Evolutionary conservation across 2,888 invertebrate species (phyloP).

Genomic region (Lepidonotus clava): DNA sequence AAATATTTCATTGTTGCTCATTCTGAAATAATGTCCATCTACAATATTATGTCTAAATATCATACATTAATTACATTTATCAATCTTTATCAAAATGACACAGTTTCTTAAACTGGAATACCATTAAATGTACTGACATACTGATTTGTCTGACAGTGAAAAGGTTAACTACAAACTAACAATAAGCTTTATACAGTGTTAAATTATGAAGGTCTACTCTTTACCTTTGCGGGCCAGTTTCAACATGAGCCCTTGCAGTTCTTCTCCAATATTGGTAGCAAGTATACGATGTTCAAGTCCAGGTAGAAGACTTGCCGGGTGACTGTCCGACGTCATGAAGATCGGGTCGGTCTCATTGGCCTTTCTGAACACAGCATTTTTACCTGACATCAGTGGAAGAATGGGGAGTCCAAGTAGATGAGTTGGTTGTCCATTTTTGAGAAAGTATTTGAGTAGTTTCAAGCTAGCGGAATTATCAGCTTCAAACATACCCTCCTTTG

Average conservation of each 20-base stretch:
- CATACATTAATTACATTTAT: neutral
- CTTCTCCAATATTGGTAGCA: neutral
- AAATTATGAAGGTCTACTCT: no score
- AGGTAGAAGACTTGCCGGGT: neutral
- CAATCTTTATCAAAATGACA: neutral
- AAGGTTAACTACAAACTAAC: neutral
- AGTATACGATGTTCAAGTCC: neutral
- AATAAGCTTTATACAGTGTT: neutral
- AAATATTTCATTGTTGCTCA: no score
- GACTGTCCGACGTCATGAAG: neutral
- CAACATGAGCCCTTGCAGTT: neutral
- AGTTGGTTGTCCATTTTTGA: neutral
- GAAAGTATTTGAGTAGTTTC: neutral
- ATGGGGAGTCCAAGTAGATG: neutral
- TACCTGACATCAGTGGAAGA: neutral
- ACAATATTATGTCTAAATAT: neutral
- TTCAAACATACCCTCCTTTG: neutral
- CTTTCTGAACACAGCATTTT: neutral
- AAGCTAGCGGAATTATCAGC: neutral
- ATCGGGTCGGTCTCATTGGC: neutral
- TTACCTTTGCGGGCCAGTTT: neutral
- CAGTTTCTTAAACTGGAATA: neutral
- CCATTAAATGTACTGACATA: neutral
- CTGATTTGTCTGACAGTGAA: neutral
- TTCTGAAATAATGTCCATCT: no score